phyloP scores from a whole-genome alignment of 2,797 vertebrate genomes.

The Tragopan temminckii region DNA sequence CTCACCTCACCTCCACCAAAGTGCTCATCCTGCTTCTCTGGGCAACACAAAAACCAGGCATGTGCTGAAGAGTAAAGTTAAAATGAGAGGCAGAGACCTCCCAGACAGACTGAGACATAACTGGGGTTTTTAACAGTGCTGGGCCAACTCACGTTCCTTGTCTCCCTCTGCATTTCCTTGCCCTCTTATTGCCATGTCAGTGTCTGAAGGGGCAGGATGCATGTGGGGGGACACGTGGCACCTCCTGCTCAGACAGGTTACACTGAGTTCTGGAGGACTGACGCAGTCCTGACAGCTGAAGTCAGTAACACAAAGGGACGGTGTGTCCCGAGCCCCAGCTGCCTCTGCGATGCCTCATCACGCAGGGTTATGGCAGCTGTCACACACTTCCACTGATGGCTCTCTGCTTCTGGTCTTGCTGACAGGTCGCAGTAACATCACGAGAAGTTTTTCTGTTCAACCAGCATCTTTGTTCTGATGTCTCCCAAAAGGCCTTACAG shows the following conservation, averaged over 20 bases:
- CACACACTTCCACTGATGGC: neutral
- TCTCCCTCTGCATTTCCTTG: neutral
- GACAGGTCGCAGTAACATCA: neutral
- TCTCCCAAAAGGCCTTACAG: neutral
- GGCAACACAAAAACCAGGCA: neutral
- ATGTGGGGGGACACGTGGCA: neutral
- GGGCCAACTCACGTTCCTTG: neutral
- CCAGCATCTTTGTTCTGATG: neutral
- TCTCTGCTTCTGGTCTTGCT: neutral
- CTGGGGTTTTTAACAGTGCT: neutral
- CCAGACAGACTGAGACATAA: neutral
- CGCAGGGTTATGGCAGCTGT: neutral
- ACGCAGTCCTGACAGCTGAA: neutral
- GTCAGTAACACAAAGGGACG: neutral
- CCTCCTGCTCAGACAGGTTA: rapidly evolving
- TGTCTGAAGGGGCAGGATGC: neutral
- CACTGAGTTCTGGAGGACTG: neutral
- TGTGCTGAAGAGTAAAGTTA: neutral
- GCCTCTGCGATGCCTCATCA: neutral
- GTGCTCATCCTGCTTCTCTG: neutral
- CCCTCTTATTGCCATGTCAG: neutral
- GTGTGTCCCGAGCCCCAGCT: neutral
- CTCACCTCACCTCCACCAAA: slow-evolving; percentile 18
- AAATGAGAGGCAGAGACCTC: neutral
- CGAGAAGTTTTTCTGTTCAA: neutral